These are phyloP conservation scores for Platycheirus rosarum DNA, from an alignment of 2,888 invertebrate species.

Conservation along the genomic window DNA sequence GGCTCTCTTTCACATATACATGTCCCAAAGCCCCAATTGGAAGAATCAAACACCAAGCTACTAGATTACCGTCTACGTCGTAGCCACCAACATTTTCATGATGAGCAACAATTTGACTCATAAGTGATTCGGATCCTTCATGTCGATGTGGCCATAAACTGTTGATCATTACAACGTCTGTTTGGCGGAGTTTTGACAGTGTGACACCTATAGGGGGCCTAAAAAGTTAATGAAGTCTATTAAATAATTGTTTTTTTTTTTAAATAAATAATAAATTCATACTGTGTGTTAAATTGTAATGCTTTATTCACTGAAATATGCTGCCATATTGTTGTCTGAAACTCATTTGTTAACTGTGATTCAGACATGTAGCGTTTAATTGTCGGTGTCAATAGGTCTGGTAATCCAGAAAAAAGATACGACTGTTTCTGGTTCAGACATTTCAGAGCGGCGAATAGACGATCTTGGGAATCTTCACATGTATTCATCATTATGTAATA, in stretches of 20 bases:
- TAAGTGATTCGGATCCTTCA: constrained; percentile 66
- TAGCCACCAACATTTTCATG: constrained; percentile 73
- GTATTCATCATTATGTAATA: no score
- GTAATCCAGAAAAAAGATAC: no score
- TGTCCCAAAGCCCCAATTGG: constrained; percentile 69
- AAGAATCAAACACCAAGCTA: constrained; percentile 72
- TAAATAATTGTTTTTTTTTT: neutral
- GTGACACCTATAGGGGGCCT: constrained; percentile 70
- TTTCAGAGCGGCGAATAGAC: no score
- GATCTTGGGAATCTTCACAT: no score
- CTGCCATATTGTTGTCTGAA: no score
- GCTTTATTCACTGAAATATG: no score
- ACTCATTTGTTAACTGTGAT: no score
- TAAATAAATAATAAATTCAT: neutral
- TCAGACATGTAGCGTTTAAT: no score
- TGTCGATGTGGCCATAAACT: constrained; percentile 74
- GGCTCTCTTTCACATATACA: constrained; percentile 65
- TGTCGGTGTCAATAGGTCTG: no score
- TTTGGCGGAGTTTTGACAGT: constrained; percentile 52
- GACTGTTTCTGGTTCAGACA: no score
- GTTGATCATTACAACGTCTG: constrained; percentile 66
- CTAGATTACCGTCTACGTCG: constrained; percentile 55
- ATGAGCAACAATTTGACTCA: constrained; percentile 64
- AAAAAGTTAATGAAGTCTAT: neutral
- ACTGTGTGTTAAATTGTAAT: neutral